These are phyloP conservation scores for Zalophus californianus DNA, from an alignment of 2,797 vertebrate genomes.

Conservation along the genomic window DNA sequence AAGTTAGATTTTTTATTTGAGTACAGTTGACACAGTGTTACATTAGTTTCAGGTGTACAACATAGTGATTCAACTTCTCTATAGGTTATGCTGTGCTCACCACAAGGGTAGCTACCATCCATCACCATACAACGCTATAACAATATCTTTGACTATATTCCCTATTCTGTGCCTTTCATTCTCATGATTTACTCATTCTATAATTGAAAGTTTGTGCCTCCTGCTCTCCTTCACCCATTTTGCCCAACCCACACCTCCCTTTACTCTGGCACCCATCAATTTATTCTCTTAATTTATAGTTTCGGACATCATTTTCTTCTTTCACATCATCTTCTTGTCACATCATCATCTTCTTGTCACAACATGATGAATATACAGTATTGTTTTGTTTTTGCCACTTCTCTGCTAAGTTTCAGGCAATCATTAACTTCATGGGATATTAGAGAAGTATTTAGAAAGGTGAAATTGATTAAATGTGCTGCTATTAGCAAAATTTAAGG, in stretches of 20 bases:
- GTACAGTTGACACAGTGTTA: not conserved
- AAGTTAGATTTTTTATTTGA: not conserved
- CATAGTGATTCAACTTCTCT: not conserved
- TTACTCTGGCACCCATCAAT: not conserved
- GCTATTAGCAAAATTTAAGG: not conserved
- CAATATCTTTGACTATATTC: not conserved
- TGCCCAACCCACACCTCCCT: not conserved
- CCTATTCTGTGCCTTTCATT: not conserved
- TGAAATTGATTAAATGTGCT: not conserved
- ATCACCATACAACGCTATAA: not conserved
- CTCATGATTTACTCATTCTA: not conserved
- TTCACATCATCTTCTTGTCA: not conserved
- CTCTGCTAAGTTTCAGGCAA: not conserved
- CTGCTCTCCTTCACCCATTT: not conserved
- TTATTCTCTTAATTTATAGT: not conserved
- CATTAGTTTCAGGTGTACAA: not conserved
- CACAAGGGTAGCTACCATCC: not conserved
- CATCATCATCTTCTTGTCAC: not conserved
- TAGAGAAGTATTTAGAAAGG: not conserved
- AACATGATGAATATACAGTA: not conserved
- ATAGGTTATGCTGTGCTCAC: not conserved
- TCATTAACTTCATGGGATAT: not conserved
- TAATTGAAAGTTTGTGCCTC: not conserved
- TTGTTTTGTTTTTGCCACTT: not conserved
- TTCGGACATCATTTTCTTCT: not conserved